Base-by-base conservation (phyloP, 2,888 invertebrate genomes). In the Brenthis ino region DNA sequence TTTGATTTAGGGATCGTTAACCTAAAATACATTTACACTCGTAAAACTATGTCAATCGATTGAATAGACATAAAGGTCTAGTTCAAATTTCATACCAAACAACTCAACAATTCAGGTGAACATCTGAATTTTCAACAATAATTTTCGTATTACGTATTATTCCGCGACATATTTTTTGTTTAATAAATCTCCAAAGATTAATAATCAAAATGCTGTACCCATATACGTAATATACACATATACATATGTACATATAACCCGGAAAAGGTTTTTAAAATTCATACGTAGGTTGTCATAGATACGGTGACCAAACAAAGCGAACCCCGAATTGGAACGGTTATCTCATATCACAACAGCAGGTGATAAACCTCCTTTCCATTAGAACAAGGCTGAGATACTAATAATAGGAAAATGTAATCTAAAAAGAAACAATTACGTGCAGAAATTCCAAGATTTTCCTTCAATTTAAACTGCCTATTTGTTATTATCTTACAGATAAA, bases 231-330 rank as follows among this genome's bases (percentile, higher is more conserved):
- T 20, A 20, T 20, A 20, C 20, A 20, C 20, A 20, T 20, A 20
- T 20, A 20, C 20, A 20, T 20, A 20, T 20, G 20, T 43, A 43
- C 28, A 5, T 28, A 28, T 28, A 28, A 28, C 37, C 37, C 51
- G 43, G 63, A 63, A 53, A 13, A 51, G 5, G 8, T 50, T 47
- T 60, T 60, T 11, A 50, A 24, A 20, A 63, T 37, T n/a, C 6
- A 12, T 6, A 20, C 48, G 55, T 66, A 58, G 73, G 81, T 84
- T 80, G 74, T 78, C 78, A 80, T 81, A 70, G 80, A 70, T 54
- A 82, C 80, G 47, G 65, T 57, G 53, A 56, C 69, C 72, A 77
- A 82, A 84, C 82, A 83, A 77, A 76, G 57, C 64, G 11, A 56
- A 61, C 13, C 8, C 50, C 24, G 14, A 12, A 50, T 47, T 11